These are phyloP conservation scores for Volucella inanis DNA, from an alignment of 2,888 invertebrate genomes.

Conservation along the genomic window DNA sequence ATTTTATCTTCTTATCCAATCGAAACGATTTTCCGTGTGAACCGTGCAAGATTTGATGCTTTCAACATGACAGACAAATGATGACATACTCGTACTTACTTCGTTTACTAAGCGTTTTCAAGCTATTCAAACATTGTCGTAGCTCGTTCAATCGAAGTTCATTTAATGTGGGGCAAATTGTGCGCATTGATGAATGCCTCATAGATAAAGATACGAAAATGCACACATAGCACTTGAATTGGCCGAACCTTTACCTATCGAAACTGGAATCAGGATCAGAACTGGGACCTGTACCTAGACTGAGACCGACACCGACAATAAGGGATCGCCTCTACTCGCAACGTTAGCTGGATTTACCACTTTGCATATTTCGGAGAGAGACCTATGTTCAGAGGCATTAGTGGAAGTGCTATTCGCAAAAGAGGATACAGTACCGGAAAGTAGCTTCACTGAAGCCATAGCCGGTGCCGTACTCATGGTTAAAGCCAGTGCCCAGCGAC, in stretches of 20 bases:
- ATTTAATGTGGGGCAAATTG: constrained; percentile 69
- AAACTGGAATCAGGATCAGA: neutral
- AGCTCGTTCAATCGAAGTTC: constrained; percentile 68
- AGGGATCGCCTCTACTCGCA: constrained; percentile 4
- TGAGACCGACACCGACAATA: neutral
- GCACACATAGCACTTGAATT: neutral
- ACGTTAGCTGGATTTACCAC: constrained; percentile 15
- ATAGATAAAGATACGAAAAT: neutral
- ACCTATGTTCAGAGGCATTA: constrained; percentile 26
- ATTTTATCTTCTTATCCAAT: constrained; percentile 52
- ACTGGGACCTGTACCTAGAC: too few species aligned
- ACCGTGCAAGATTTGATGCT: constrained; percentile 22
- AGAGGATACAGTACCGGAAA: constrained; percentile 35
- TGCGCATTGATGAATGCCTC: constrained; percentile 46
- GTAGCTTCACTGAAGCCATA: constrained; percentile 16
- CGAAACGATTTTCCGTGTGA: constrained; percentile 56
- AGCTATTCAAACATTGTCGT: constrained; percentile 70
- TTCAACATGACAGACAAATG: neutral
- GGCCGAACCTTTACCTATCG: constrained; percentile 11
- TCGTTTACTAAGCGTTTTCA: constrained; percentile 63
- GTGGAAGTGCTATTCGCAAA: constrained; percentile 32
- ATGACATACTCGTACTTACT: constrained; percentile 30
- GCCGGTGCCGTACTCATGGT: too few species aligned
- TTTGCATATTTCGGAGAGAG: constrained; percentile 42
- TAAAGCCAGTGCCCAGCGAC: constrained; percentile 41